Evolutionary conservation across 1,140 invertebrate species (phyloP).

Genomic region (Drosophila gunungcola): DNA sequence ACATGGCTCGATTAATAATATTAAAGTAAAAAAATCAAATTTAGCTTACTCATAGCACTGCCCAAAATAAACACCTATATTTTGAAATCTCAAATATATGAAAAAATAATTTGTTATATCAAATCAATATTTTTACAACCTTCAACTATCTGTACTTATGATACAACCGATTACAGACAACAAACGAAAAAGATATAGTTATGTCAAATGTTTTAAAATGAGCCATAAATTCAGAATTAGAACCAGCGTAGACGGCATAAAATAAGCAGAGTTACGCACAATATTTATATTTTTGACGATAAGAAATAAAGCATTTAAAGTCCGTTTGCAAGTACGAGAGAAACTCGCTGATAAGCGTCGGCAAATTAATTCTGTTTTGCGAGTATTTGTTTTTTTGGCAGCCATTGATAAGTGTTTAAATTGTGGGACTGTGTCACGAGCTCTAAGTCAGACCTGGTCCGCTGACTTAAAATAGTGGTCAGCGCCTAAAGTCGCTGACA

Average conservation of each 20-base stretch:
- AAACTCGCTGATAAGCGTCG: slow-evolving; percentile 48
- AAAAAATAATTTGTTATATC: too few relatives aligned
- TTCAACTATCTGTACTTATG: neutral
- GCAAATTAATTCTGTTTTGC: slow-evolving; percentile 41
- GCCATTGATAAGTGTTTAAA: slow-evolving; percentile 29
- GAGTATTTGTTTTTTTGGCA: slow-evolving; percentile 7
- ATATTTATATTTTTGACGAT: slow-evolving; percentile 58
- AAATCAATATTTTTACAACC: too few relatives aligned
- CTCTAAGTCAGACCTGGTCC: slow-evolving; percentile 20
- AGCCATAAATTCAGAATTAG: slow-evolving; percentile 34
- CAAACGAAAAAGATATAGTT: slow-evolving; percentile 8
- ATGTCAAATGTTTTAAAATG: slow-evolving; percentile 17
- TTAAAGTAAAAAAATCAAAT: neutral
- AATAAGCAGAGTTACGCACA: slow-evolving; percentile 62
- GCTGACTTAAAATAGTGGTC: slow-evolving; percentile 49
- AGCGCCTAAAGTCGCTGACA: slow-evolving; percentile 50
- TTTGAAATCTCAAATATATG: too few relatives aligned
- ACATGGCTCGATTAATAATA: neutral
- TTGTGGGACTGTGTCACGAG: slow-evolving; percentile 31
- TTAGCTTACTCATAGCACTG: too few relatives aligned
- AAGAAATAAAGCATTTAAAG: slow-evolving; percentile 58
- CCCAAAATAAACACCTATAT: too few relatives aligned
- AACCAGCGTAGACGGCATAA: slow-evolving; percentile 47
- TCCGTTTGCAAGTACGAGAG: slow-evolving; percentile 36
- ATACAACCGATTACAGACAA: neutral